Conservation (phyloP, 2,797 vertebrate genomes). For the Novumbra hubbsi region DNA sequence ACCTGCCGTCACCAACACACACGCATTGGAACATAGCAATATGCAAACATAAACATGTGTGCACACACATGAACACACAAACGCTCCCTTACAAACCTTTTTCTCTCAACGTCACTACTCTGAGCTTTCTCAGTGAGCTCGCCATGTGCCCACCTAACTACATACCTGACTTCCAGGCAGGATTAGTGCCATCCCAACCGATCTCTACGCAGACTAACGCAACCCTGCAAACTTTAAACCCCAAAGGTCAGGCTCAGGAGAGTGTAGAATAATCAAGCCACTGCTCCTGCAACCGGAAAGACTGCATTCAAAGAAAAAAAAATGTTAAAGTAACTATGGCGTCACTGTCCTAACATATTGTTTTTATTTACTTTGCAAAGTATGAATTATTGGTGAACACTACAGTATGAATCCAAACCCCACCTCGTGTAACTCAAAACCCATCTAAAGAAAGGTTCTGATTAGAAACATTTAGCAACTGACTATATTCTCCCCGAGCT, state of each 20-base stretch:
- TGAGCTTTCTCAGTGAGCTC: slow-evolving; percentile 24
- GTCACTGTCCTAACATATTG: slow-evolving; percentile 18
- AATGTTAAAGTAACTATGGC: slow-evolving; percentile 32
- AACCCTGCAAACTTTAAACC: slow-evolving; percentile 25
- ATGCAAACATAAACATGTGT: not conserved
- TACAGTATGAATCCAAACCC: not conserved
- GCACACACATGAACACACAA: not conserved
- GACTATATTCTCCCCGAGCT: not conserved
- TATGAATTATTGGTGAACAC: not conserved
- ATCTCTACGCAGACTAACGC: slow-evolving; percentile 27
- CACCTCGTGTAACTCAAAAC: not conserved
- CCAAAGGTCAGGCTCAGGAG: not conserved
- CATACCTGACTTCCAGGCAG: slow-evolving; percentile 17
- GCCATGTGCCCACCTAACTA: not conserved
- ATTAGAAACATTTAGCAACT: slow-evolving; percentile 27
- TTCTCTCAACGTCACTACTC: slow-evolving; percentile 28
- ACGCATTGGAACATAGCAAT: not conserved
- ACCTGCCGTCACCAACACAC: slow-evolving; percentile 22
- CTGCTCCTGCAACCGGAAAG: slow-evolving; percentile 18
- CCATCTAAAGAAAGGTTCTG: slow-evolving; percentile 17
- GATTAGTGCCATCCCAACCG: not conserved
- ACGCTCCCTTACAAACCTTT: not conserved
- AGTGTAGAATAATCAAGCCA: not conserved
- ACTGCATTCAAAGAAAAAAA: slow-evolving; percentile 33
- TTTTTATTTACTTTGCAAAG: slow-evolving; percentile 11